These are phyloP conservation scores for Proteles cristata DNA, from an alignment of 2,113 vertebrate genomes.

Conservation along the genomic window DNA sequence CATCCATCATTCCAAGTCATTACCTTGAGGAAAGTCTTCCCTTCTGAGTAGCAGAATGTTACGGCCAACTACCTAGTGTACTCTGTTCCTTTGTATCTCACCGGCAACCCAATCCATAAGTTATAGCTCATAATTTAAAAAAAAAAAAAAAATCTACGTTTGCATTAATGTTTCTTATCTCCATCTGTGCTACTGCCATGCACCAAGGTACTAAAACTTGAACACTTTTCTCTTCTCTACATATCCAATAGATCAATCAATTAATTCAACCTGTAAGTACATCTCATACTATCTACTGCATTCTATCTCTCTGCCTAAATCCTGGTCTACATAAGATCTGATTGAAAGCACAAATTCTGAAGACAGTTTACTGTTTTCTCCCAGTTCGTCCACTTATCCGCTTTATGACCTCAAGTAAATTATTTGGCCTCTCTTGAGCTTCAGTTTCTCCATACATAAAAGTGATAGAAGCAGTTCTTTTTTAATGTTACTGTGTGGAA, in stretches of 20 bases:
- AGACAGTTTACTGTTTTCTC: neutral
- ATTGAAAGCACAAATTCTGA: neutral
- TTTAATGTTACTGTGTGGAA: neutral
- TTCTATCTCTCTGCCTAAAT: neutral
- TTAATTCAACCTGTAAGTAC: neutral
- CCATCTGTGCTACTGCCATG: neutral
- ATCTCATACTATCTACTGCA: neutral
- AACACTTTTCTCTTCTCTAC: neutral
- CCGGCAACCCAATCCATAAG: neutral
- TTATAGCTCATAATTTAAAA: neutral
- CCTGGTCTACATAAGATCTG: neutral
- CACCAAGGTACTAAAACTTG: neutral
- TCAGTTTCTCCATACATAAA: neutral
- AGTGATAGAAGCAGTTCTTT: neutral
- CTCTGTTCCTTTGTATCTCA: neutral
- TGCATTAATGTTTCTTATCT: neutral
- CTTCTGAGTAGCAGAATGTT: neutral
- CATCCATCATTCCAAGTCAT: neutral
- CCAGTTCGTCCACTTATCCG: neutral
- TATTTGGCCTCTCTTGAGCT: neutral
- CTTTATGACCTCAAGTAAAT: neutral
- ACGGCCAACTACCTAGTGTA: rapidly evolving
- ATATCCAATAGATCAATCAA: neutral
- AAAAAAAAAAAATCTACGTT: neutral
- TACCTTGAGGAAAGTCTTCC: neutral